Conservation (phyloP, 2,888 invertebrate species). For the Alitta virens region DNA sequence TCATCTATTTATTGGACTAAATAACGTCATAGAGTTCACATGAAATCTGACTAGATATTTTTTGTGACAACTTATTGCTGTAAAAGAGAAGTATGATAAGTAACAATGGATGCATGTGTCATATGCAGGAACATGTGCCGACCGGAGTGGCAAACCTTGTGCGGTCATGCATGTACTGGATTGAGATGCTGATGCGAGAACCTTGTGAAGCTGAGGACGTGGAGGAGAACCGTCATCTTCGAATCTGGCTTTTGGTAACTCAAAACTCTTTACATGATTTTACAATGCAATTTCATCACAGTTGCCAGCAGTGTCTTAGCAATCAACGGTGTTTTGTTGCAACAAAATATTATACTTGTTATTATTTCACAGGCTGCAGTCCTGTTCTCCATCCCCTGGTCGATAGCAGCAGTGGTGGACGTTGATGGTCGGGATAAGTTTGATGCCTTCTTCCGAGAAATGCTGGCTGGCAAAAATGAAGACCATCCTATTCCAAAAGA, state of each 20-base stretch:
- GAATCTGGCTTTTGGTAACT: constrained; percentile 58
- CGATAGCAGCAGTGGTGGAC: constrained; percentile 78
- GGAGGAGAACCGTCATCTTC: constrained; percentile 67
- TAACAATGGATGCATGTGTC: too few relatives aligned
- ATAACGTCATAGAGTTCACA: too few relatives aligned
- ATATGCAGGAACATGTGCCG: constrained; percentile 54
- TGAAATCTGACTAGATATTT: too few relatives aligned
- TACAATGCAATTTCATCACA: too few relatives aligned
- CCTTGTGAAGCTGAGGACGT: constrained; percentile 46
- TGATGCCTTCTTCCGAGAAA: constrained; percentile 71
- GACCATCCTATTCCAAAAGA: constrained; percentile 63
- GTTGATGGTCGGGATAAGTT: constrained; percentile 71
- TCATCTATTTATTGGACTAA: too few relatives aligned
- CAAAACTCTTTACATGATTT: too few relatives aligned
- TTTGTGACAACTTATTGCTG: too few relatives aligned
- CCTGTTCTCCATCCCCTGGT: constrained; percentile 77
- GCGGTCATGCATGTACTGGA: constrained; percentile 69
- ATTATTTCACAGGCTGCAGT: constrained; percentile 71
- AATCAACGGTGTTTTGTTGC: too few relatives aligned
- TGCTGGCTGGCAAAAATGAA: constrained; percentile 54
- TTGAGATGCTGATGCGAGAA: constrained; percentile 76
- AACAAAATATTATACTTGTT: too few relatives aligned
- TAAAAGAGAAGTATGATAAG: too few relatives aligned
- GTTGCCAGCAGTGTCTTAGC: too few relatives aligned
- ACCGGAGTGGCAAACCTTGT: constrained; percentile 63